Evolutionary conservation across 2,888 invertebrate species (phyloP).

Genomic region (Scaptomyza flava): DNA sequence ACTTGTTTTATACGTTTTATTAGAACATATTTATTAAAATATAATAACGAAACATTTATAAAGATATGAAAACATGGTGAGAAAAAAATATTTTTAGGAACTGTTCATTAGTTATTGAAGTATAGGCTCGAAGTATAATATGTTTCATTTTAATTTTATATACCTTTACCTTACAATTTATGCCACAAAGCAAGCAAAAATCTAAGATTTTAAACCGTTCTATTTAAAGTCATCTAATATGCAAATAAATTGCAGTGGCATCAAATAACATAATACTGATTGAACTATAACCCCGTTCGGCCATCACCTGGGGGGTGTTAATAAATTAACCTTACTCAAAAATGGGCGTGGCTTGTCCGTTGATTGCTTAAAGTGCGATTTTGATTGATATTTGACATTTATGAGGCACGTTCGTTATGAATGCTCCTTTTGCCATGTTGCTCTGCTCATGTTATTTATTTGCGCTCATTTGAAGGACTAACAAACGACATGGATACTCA

Average conservation of each 20-base stretch:
- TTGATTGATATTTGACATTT: slow-evolving; percentile 81
- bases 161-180: too few species aligned
- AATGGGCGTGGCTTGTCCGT: slow-evolving; percentile 37
- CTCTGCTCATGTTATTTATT: slow-evolving; percentile 47
- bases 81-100: too few species aligned
- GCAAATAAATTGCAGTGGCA: not conserved
- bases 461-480: slow-evolving; percentile 55
- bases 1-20: too few species aligned
- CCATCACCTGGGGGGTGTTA: slow-evolving; percentile 28
- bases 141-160: too few species aligned
- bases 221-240: not conserved
- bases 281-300: slow-evolving; percentile 27
- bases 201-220: not conserved
- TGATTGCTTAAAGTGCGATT: slow-evolving; percentile 68
- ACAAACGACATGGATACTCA: slow-evolving; percentile 39
- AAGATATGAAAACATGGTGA: too few species aligned
- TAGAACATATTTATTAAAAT: too few species aligned
- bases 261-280: slow-evolving; percentile 22
- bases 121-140: too few species aligned
- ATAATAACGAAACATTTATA: not conserved
- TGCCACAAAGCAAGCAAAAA: too few species aligned
- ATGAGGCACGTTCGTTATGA: slow-evolving; percentile 54
- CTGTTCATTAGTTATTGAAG: too few species aligned
- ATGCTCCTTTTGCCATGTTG: slow-evolving; percentile 32
- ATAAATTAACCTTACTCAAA: slow-evolving; percentile 68